Conservation (phyloP, 2,888 invertebrate genomes). For the Spodoptera picta region DNA sequence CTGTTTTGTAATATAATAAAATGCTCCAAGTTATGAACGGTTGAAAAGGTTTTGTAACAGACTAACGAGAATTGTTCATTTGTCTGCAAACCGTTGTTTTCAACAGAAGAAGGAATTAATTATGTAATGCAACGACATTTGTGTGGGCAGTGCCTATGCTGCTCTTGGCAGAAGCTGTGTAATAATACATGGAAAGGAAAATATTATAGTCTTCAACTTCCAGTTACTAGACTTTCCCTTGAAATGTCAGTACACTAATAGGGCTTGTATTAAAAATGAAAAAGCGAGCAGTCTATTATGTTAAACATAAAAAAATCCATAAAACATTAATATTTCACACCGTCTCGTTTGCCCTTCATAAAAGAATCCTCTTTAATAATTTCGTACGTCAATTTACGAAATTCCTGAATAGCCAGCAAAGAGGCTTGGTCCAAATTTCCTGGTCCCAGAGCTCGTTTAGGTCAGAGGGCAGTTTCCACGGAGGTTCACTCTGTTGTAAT, state of each 20-base stretch:
- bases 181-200: not conserved
- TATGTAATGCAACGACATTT: constrained; percentile 36
- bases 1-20: constrained; percentile 57
- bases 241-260: not conserved
- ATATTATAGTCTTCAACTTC: constrained; percentile 8
- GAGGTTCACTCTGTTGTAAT: constrained; percentile 62
- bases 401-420: constrained; percentile 32
- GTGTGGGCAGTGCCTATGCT: constrained; percentile 6
- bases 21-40: constrained; percentile 22
- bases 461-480: constrained; percentile 60
- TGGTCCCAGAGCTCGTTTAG: constrained; percentile 58
- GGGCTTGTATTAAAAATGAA: too few relatives aligned
- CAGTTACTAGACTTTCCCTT: constrained; percentile 3
- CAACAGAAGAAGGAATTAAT: constrained; percentile 33
- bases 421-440: constrained; percentile 39
- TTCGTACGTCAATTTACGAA: constrained; percentile 38
- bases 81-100: constrained; percentile 29
- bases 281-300: not conserved
- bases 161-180: constrained; percentile 6
- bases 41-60: constrained; percentile 16
- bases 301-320: not conserved
- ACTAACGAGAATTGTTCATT: constrained; percentile 44
- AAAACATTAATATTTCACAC: constrained; percentile 11
- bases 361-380: constrained; percentile 27
- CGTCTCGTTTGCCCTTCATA: constrained; percentile 16